Evolutionary conservation across 1,140 invertebrate genomes (phyloP), one percentile per base, ranked within the genome.

Genomic region (Scylla paramamosain): DNA sequence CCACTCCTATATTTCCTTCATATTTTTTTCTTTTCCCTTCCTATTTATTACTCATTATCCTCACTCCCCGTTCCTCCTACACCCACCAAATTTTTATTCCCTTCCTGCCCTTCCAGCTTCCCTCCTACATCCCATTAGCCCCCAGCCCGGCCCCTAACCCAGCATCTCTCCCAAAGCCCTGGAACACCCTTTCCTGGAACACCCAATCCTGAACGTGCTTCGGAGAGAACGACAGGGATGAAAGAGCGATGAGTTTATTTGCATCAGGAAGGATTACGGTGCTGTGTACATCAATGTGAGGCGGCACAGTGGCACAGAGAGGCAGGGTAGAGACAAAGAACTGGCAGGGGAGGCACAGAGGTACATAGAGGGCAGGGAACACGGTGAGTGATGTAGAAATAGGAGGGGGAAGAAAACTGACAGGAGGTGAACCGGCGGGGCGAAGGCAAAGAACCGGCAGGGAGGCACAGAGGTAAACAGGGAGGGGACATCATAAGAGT

Each of bases 241-340:
- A 77, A 77, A 77, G 67, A 77, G 67, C 67, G 67, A 77, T 77
- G 67, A 77, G 67, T n/a, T 77, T 77, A 77, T 77, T 77, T 77
- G 67, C 67, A 77, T 77, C 67, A 77, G 20, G 67, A 77, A 20
- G 67, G 67, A 77, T 77, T 77, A 77, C 67, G 67, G 25, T 20
- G 16, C 67, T n/a, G 67, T 77, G 67, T 77, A 77, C 67, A 77
- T 77, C 67, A 77, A 77, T 77, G 67, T n/a, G 67, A n/a, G 67
- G 67, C 67, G 67, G 67, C 25, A 20, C 67, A n/a, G 67, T 0
- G 67, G 0, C 1, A n/a, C 67, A 77, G 10, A n/a, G 67, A 12
- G 25, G 67, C 67, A n/a, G 67, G 20, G 67, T 25, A n/a, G 25
- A 20, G 25, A 20, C 12, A 25, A 25, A n/a, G 67, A n/a, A 7